phyloP scores from a whole-genome alignment of 2,797 vertebrate genomes.

The Gallinago solitaria region DNA sequence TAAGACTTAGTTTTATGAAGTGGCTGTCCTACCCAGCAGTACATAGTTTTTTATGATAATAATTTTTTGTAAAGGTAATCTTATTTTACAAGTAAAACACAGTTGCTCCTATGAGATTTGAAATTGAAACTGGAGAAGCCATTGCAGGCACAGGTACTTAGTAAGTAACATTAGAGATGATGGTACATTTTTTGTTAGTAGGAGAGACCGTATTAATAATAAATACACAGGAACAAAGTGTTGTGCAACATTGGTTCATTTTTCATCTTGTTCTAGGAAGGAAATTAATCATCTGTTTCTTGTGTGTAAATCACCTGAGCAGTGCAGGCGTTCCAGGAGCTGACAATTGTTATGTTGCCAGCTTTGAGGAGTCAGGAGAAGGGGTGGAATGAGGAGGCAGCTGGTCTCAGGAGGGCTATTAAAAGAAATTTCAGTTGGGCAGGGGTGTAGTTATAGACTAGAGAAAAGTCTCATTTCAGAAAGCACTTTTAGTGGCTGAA shows the following conservation, averaged over 20 bases:
- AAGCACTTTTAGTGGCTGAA: background rate
- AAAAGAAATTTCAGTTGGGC: background rate
- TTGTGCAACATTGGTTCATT: background rate
- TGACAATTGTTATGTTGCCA: background rate
- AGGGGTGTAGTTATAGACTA: background rate
- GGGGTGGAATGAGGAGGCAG: background rate
- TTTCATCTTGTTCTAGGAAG: background rate
- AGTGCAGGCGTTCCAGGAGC: background rate
- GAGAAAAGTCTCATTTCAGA: background rate
- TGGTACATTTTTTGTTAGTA: background rate
- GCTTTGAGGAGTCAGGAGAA: background rate
- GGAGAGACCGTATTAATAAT: background rate
- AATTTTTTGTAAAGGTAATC: background rate
- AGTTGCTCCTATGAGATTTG: background rate
- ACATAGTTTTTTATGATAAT: background rate
- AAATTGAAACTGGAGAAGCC: background rate
- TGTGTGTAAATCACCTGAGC: background rate
- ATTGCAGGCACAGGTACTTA: background rate
- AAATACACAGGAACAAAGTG: background rate
- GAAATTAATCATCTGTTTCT: background rate
- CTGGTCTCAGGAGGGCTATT: background rate
- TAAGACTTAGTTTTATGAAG: background rate
- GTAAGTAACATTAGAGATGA: background rate
- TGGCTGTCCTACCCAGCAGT: background rate
- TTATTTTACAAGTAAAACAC: background rate